Evolutionary conservation across 2,113 vertebrate species (phyloP).

Genomic region (Calonectris borealis): DNA sequence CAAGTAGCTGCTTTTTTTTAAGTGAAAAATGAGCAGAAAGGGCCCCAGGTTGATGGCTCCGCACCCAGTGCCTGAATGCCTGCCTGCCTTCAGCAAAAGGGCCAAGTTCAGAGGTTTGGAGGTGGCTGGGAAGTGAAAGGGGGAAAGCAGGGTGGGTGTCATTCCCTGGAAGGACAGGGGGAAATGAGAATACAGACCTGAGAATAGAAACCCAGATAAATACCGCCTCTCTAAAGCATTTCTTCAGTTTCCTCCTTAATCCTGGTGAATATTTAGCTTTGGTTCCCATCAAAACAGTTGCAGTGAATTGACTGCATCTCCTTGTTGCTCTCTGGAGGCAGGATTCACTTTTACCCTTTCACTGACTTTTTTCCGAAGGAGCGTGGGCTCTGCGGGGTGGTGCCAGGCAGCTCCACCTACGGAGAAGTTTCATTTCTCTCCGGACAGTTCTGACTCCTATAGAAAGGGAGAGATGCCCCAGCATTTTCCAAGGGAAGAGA

Average conservation of each 20-base stretch:
- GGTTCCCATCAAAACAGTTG: background rate
- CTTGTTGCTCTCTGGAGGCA: background rate
- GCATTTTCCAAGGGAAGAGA: background rate
- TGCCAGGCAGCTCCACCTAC: background rate
- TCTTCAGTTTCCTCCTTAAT: background rate
- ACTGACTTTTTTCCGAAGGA: background rate
- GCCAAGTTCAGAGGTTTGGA: background rate
- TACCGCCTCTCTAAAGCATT: background rate
- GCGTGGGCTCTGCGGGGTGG: background rate
- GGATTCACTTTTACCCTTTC: background rate
- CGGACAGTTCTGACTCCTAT: background rate
- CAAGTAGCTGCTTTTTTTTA: background rate
- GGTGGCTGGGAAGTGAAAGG: background rate
- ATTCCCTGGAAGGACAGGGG: background rate
- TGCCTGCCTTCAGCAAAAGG: background rate
- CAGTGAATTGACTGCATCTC: background rate
- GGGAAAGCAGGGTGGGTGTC: background rate
- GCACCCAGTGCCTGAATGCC: background rate
- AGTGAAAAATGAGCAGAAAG: background rate
- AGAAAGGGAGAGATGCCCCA: background rate
- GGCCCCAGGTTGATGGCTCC: rapidly evolving
- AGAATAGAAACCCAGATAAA: background rate
- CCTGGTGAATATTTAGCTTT: background rate
- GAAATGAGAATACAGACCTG: background rate
- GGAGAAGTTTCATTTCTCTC: background rate